Percentiles rank a stretch among this genome's conserved stretches.
phyloP scores from a whole-genome alignment of 2,113 vertebrate genomes.

The Cryptotis parvus region DNA sequence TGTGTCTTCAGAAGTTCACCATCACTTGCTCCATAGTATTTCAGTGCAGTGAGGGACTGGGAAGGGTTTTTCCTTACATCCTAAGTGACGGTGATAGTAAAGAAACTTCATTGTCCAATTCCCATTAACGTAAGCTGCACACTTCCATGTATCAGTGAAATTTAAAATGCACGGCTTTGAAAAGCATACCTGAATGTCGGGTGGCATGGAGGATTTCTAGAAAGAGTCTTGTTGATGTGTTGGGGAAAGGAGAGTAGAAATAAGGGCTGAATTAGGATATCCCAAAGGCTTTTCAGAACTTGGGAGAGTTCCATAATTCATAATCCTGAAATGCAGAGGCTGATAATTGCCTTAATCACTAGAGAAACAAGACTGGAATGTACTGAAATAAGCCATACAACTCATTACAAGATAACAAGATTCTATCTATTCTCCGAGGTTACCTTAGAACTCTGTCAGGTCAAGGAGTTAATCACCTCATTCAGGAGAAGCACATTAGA shows the following conservation, averaged over 20 bases:
- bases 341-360: conserved; percentile 89
- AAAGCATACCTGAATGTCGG: background rate
- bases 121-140: background rate
- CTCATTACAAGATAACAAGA: conserved; percentile 91
- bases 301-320: conserved; percentile 84
- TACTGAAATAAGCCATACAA: conserved; percentile 90
- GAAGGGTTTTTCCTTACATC: background rate
- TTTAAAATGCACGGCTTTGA: conserved; percentile 39
- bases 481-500: conserved; percentile 68
- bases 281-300: conserved; percentile 56
- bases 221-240: background rate
- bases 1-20: background rate
- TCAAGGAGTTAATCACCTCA: conserved; percentile 88
- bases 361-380: conserved; percentile 87
- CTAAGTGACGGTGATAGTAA: conserved; percentile 31
- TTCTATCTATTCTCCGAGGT: conserved; percentile 88
- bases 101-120: background rate
- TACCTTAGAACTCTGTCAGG: conserved; percentile 81
- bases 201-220: background rate
- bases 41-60: rapidly evolving
- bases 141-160: conserved; percentile 48
- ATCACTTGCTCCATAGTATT: background rate
- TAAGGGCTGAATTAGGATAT: background rate
- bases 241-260: too few species aligned
- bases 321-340: conserved; percentile 85